phyloP scores from a whole-genome alignment of 1,140 invertebrate genomes.

The Cotesia chilonis region DNA sequence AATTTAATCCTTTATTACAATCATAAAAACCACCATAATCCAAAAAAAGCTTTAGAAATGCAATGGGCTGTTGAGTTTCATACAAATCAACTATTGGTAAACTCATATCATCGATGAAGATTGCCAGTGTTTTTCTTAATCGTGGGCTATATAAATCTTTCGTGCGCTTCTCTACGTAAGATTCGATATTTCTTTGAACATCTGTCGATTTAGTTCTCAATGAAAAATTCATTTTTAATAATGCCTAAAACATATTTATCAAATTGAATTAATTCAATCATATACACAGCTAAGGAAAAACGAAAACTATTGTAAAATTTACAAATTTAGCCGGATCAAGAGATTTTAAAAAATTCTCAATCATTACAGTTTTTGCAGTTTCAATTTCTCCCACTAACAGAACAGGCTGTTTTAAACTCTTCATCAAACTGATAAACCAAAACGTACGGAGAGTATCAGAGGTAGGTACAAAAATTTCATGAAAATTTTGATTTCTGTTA shows the following conservation, averaged over 20 bases:
- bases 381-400: slow-evolving; percentile 88
- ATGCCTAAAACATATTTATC: slow-evolving; percentile 60
- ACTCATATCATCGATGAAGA: slow-evolving; percentile 94
- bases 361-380: slow-evolving; percentile 90
- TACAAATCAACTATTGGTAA: slow-evolving; percentile 91
- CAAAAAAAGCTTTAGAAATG: slow-evolving; percentile 84
- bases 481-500: slow-evolving; percentile 74
- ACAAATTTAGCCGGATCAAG: slow-evolving; percentile 77
- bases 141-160: slow-evolving; percentile 89
- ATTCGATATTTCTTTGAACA: slow-evolving; percentile 86
- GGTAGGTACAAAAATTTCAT: slow-evolving; percentile 88
- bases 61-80: slow-evolving; percentile 92
- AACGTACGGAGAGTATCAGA: slow-evolving; percentile 83
- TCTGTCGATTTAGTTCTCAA: slow-evolving; percentile 88
- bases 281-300: slow-evolving; percentile 4
- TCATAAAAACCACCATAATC: slow-evolving; percentile 89
- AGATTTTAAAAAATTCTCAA: slow-evolving; percentile 79
- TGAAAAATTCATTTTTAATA: slow-evolving; percentile 89
- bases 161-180: slow-evolving; percentile 86
- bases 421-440: slow-evolving; percentile 83
- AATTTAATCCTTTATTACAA: slow-evolving; percentile 86
- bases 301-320: slow-evolving; percentile 53
- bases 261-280: slow-evolving; percentile 23
- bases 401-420: slow-evolving; percentile 78
- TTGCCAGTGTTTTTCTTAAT: slow-evolving; percentile 83